phyloP scores from a whole-genome alignment of 2,113 vertebrate genomes.

The Pygoscelis antarcticus region DNA sequence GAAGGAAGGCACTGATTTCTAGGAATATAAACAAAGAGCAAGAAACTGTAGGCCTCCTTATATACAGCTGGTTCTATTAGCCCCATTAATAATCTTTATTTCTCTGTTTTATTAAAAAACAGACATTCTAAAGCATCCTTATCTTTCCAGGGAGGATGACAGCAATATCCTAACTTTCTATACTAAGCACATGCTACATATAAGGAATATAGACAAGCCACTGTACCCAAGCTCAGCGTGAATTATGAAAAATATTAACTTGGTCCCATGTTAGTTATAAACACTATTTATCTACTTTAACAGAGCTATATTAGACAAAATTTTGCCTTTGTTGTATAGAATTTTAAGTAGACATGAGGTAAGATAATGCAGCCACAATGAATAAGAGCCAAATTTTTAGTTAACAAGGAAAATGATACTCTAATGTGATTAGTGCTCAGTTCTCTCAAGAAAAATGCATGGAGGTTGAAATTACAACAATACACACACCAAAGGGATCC shows the following conservation, averaged over 20 bases:
- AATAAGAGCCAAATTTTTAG: not conserved
- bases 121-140: not conserved
- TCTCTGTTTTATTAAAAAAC: not conserved
- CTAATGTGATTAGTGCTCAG: no score
- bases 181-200: not conserved
- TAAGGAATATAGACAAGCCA: not conserved
- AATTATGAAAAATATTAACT: not conserved
- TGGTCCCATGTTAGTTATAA: not conserved
- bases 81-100: not conserved
- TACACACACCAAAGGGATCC: not conserved
- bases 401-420: not conserved
- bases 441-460: not conserved
- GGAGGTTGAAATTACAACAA: not conserved
- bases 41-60: not conserved
- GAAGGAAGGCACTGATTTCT: not conserved
- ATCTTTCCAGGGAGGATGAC: not conserved
- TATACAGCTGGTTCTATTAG: not conserved
- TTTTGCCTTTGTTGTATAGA: not conserved
- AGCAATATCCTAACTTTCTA: not conserved
- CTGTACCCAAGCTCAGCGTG: not conserved
- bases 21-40: not conserved
- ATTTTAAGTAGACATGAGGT: not conserved
- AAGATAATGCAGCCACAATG: not conserved
- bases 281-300: not conserved
- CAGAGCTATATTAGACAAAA: not conserved